Evolutionary conservation across 2,797 vertebrate species (phyloP).

Genomic region (Setipinna tenuifilis): DNA sequence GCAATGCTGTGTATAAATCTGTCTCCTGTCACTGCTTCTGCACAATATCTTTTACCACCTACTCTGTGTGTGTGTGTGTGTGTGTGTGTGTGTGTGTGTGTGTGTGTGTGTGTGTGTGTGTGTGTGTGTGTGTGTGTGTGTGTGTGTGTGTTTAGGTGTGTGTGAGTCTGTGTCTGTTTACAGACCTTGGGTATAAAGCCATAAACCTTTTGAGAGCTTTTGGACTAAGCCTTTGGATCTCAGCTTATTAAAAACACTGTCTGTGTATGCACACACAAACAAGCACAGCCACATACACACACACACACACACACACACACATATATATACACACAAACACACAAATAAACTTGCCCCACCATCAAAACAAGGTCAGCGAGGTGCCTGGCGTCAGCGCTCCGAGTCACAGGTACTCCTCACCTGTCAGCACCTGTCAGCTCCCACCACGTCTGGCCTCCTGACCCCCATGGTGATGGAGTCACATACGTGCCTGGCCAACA

Average conservation of each 20-base stretch:
- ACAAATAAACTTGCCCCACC: background rate
- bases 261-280: background rate
- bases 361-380: conserved; percentile 26
- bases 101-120: background rate
- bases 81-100: background rate
- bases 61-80: background rate
- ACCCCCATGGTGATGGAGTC: conserved; percentile 45
- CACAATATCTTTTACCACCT: background rate
- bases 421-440: conserved; percentile 62
- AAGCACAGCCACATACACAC: background rate
- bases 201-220: background rate
- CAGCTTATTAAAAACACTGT: background rate
- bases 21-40: background rate
- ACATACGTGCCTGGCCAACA: conserved; percentile 57
- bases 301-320: background rate
- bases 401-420: conserved; percentile 55
- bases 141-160: too few species aligned
- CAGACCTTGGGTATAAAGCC: background rate
- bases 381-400: conserved; percentile 17
- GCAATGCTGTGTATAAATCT: background rate
- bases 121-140: background rate
- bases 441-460: conserved; percentile 41
- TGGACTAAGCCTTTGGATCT: background rate
- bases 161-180: too few species aligned
- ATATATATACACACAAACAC: background rate